These are phyloP conservation scores for Tragelaphus imberbis DNA, from an alignment of 2,113 vertebrate genomes.

Conservation along the genomic window DNA sequence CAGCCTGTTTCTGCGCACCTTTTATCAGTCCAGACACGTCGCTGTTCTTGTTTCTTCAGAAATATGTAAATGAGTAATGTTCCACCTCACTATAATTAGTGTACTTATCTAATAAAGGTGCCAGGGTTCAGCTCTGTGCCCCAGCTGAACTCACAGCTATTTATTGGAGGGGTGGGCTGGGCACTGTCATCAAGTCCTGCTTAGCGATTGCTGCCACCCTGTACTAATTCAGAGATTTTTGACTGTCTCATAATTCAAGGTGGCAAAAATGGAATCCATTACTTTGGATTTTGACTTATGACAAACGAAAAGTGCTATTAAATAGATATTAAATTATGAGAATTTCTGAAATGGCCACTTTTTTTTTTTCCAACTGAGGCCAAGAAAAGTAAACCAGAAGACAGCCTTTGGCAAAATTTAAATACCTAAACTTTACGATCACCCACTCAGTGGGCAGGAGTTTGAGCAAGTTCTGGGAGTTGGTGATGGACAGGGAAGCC, in stretches of 20 bases:
- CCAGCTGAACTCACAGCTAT: neutral
- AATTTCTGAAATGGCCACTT: neutral
- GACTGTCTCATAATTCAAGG: no score
- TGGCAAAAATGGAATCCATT: no score
- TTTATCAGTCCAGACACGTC: conserved; percentile 34
- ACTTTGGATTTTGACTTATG: neutral
- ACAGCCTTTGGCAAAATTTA: neutral
- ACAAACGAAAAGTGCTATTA: neutral
- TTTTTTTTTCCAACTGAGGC: neutral
- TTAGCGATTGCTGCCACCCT: neutral
- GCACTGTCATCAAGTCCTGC: neutral
- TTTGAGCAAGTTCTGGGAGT: neutral
- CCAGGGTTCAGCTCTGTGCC: neutral
- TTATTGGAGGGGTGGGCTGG: neutral
- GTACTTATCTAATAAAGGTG: conserved; percentile 35
- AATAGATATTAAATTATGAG: neutral
- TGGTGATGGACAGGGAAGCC: neutral
- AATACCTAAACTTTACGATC: neutral
- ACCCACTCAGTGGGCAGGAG: neutral
- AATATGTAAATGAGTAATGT: neutral
- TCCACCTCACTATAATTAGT: neutral
- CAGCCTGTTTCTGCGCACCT: neutral
- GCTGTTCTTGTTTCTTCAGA: neutral
- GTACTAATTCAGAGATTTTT: conserved; percentile 34
- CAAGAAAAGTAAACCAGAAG: neutral